phyloP scores from a whole-genome alignment of 1,140 invertebrate species.

The Laupala kohalensis region DNA sequence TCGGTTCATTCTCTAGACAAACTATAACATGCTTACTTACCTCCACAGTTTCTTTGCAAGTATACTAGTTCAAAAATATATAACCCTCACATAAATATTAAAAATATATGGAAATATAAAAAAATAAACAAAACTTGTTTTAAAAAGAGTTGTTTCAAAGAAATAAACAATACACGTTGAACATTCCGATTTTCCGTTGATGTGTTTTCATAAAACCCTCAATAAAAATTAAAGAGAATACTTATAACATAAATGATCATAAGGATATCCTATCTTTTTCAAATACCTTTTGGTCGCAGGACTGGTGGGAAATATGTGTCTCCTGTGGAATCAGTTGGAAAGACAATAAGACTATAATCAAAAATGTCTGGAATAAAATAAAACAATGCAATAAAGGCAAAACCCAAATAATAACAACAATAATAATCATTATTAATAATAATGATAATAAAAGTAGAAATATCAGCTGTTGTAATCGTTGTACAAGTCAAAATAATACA shows the following conservation, averaged over 20 bases:
- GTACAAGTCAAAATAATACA: background rate
- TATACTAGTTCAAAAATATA: background rate
- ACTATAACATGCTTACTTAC: background rate
- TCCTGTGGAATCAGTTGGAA: conserved; percentile 64
- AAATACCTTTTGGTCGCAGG: conserved; percentile 55
- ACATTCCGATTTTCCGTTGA: too few species aligned
- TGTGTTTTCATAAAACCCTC: too few species aligned
- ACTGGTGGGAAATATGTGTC: conserved; percentile 53
- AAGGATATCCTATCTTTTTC: background rate
- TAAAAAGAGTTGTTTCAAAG: too few species aligned
- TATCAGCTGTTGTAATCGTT: too few species aligned
- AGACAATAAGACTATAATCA: conserved; percentile 63
- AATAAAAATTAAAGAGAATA: background rate
- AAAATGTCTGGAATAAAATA: conserved; percentile 44
- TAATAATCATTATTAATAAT: too few species aligned
- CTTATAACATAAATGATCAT: background rate
- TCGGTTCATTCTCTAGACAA: too few species aligned
- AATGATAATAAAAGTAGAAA: too few species aligned
- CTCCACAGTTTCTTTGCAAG: background rate
- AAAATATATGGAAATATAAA: background rate
- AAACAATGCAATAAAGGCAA: conserved; percentile 14
- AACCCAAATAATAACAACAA: background rate
- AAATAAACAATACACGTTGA: too few species aligned
- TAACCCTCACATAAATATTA: background rate
- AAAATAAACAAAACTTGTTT: background rate